Percentiles rank a stretch among this genome's conserved stretches.
phyloP scores from a whole-genome alignment of 2,888 invertebrate genomes.

The Brachyptera putata region DNA sequence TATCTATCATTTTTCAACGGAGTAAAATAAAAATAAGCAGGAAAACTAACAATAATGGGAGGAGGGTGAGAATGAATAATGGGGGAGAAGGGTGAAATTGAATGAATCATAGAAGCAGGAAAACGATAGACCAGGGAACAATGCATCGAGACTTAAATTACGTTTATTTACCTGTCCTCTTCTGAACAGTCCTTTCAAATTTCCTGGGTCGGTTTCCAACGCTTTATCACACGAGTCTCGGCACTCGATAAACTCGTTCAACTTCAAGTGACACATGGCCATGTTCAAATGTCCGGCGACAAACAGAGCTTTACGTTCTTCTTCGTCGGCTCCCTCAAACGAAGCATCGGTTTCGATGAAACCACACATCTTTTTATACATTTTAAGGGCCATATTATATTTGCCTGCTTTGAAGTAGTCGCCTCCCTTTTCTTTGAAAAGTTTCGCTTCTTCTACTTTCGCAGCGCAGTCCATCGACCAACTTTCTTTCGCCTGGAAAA shows the following conservation, averaged over 20 bases:
- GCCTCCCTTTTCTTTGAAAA: conserved; percentile 88
- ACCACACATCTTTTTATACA: conserved; percentile 74
- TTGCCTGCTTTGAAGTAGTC: conserved; percentile 80
- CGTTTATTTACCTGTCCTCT: conserved; percentile 69
- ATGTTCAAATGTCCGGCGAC: conserved; percentile 75
- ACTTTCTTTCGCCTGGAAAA: conserved; percentile 60
- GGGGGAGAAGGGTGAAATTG: too few species aligned
- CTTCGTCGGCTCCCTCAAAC: conserved; percentile 42
- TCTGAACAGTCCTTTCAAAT: conserved; percentile 87
- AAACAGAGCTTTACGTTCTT: conserved; percentile 54
- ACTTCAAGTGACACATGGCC: conserved; percentile 74
- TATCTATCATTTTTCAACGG: too few species aligned
- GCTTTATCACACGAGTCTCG: conserved; percentile 73
- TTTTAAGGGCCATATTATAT: conserved; percentile 71
- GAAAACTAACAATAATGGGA: too few species aligned
- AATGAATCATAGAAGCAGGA: too few species aligned
- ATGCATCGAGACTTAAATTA: too few species aligned
- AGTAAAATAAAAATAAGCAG: too few species aligned
- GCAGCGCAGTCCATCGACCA: conserved; percentile 80
- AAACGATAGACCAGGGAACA: too few species aligned
- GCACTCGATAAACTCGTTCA: conserved; percentile 65
- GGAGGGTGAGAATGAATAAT: too few species aligned
- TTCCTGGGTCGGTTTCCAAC: conserved; percentile 65
- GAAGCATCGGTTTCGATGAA: conserved; percentile 56
- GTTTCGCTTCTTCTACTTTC: conserved; percentile 73